Conservation (phyloP, 2,797 vertebrate genomes). For the Mionectes olivaceus region DNA sequence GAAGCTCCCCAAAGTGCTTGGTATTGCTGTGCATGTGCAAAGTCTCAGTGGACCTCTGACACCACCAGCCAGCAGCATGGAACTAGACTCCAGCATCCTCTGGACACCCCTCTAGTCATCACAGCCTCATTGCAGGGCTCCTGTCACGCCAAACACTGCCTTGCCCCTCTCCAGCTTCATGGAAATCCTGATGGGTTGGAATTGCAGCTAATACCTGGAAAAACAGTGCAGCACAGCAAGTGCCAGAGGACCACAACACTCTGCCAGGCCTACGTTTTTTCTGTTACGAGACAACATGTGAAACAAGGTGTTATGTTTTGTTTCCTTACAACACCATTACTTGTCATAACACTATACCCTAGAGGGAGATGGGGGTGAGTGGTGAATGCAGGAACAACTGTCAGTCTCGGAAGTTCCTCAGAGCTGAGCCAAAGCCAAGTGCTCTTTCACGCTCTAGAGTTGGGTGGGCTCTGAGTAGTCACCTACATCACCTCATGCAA, state of each 20-base stretch:
- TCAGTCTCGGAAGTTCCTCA: background rate
- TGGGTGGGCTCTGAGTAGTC: background rate
- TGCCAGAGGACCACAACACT: background rate
- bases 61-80: background rate
- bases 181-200: background rate
- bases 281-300: background rate
- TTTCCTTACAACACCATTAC: fast-evolving
- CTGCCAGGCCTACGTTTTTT: background rate
- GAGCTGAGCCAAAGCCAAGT: background rate
- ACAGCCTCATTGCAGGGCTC: background rate
- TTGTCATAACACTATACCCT: background rate
- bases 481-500: background rate
- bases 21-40: background rate
- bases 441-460: background rate
- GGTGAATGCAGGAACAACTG: background rate
- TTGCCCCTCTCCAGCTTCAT: fast-evolving
- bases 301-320: background rate
- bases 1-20: background rate
- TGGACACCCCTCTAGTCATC: background rate
- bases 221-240: background rate
- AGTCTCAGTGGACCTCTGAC: background rate
- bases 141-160: background rate
- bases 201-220: background rate
- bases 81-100: background rate
- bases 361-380: background rate